Evolutionary conservation across 2,113 vertebrate species (phyloP).

Genomic region (Apodemus sylvaticus): DNA sequence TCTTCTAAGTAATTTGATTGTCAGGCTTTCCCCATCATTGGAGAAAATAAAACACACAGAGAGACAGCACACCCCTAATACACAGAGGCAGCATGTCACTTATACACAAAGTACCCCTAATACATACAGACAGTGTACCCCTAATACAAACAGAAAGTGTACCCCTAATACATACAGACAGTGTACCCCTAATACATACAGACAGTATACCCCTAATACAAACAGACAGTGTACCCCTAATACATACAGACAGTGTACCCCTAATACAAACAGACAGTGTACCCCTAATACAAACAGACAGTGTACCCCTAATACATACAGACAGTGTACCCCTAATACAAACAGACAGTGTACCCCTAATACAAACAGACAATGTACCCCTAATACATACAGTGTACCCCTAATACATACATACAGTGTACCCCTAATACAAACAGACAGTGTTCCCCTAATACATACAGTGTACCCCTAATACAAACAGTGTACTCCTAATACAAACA

Average conservation of each 20-base stretch:
- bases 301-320: not conserved
- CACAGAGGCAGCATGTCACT: not conserved
- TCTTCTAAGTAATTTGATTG: conserved; percentile 22
- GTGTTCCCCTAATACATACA: not conserved
- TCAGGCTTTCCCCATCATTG: conserved; percentile 14
- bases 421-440: not conserved
- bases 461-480: not conserved
- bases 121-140: not conserved
- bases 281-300: not conserved
- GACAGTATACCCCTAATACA: not conserved
- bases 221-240: not conserved
- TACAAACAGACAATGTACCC: not conserved
- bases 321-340: not conserved
- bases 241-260: not conserved
- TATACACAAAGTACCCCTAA: not conserved
- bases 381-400: not conserved
- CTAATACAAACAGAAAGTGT: not conserved
- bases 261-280: not conserved
- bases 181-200: not conserved
- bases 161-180: not conserved
- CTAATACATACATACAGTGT: not conserved
- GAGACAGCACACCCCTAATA: not conserved
- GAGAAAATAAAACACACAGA: not conserved
- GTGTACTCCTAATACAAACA: not conserved
- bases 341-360: not conserved